Evolutionary conservation across 2,888 invertebrate genomes (phyloP).

Genomic region (Acrobasis repandana): DNA sequence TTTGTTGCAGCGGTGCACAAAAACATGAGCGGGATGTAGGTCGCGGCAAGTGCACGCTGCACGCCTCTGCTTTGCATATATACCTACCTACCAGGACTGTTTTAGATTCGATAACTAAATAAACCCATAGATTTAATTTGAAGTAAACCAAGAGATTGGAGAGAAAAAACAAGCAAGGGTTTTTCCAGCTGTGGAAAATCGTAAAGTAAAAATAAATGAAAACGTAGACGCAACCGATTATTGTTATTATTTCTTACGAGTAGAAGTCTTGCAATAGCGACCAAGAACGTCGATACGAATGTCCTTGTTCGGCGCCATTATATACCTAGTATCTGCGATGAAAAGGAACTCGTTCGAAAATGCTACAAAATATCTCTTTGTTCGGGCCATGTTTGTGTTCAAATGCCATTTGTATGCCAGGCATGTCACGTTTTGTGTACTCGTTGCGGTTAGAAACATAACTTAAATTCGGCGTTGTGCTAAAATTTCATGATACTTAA

Average conservation of each 20-base stretch:
- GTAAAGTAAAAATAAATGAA: neutral
- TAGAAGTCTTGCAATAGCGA: neutral
- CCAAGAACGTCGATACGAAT: slow-evolving; percentile 20
- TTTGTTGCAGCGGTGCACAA: slow-evolving; percentile 56
- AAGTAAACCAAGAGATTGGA: no score
- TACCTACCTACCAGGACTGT: neutral
- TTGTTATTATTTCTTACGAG: neutral
- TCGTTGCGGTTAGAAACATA: slow-evolving; percentile 26
- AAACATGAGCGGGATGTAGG: slow-evolving; percentile 75
- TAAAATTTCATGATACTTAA: slow-evolving; percentile 46
- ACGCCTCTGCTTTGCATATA: slow-evolving; percentile 29
- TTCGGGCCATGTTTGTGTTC: slow-evolving; percentile 50
- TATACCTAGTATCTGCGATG: slow-evolving; percentile 35
- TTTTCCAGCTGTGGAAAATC: no score
- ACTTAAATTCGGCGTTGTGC: slow-evolving; percentile 27
- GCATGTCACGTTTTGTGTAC: slow-evolving; percentile 51
- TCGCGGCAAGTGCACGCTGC: slow-evolving; percentile 71
- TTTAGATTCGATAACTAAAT: no score
- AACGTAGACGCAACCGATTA: neutral
- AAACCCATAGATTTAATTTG: no score
- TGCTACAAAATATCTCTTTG: slow-evolving; percentile 60
- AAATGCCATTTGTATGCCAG: slow-evolving; percentile 66
- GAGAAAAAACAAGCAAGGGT: no score
- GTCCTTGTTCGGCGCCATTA: slow-evolving; percentile 49
- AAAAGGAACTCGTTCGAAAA: slow-evolving; percentile 55